These are phyloP conservation scores for Serripes groenlandicus DNA, from an alignment of 2,888 invertebrate species.

Conservation along the genomic window DNA sequence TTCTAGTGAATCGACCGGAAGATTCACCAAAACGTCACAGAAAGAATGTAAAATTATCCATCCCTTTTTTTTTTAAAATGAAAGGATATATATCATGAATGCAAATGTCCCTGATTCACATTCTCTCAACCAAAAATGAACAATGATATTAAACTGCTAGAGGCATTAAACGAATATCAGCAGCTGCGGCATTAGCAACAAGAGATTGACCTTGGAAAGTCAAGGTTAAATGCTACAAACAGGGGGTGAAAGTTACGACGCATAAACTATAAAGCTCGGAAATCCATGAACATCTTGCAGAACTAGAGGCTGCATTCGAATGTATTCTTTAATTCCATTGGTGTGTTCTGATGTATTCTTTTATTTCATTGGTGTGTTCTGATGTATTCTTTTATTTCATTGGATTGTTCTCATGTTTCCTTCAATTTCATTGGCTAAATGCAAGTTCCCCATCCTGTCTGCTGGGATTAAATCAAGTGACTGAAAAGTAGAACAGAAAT, in stretches of 20 bases:
- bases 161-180: neutral
- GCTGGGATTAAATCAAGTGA: conserved; percentile 21
- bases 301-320: conserved; percentile 6
- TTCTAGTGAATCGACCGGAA: too few relatives aligned
- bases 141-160: neutral
- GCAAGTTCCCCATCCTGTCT: neutral
- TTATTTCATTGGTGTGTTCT: too few relatives aligned
- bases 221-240: neutral
- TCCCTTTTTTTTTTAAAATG: too few relatives aligned
- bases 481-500: conserved; percentile 4
- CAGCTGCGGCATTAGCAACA: neutral
- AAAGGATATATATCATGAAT: too few relatives aligned
- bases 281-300: neutral
- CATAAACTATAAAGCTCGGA: neutral
- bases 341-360: too few relatives aligned
- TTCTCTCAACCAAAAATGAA: neutral
- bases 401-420: too few relatives aligned
- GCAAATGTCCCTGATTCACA: too few relatives aligned
- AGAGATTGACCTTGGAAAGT: neutral
- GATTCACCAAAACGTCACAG: too few relatives aligned
- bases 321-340: neutral
- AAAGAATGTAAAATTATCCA: too few relatives aligned
- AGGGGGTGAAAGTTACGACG: neutral
- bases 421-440: conserved; percentile 11
- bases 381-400: too few relatives aligned